Conservation (phyloP, 2,113 vertebrate species). For the Ploceus nigricollis region DNA sequence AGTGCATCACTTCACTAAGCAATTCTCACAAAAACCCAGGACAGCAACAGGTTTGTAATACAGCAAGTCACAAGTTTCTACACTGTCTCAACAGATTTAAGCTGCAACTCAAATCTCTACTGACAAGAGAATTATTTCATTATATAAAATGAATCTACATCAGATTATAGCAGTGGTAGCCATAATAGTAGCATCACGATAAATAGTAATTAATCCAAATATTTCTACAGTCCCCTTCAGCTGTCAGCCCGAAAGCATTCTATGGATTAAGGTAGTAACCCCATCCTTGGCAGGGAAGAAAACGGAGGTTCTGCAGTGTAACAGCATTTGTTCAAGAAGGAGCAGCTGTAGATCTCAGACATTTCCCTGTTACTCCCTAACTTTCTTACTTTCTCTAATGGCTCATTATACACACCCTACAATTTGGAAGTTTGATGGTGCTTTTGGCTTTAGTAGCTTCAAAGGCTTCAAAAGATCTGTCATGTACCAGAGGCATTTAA, state of each 20-base stretch:
- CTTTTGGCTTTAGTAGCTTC: background rate
- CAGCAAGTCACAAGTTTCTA: background rate
- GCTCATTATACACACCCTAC: background rate
- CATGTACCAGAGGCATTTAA: background rate
- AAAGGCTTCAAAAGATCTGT: conserved; percentile 4
- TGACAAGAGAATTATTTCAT: background rate
- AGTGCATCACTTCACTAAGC: background rate
- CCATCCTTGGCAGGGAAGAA: background rate
- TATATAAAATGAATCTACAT: background rate
- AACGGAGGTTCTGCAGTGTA: background rate
- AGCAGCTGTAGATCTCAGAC: background rate
- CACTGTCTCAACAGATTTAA: background rate
- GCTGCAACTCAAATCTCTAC: background rate
- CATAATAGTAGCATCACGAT: background rate
- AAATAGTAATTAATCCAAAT: background rate
- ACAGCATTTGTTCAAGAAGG: background rate
- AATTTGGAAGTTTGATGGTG: background rate
- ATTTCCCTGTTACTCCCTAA: background rate
- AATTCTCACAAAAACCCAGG: background rate
- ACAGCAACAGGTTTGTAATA: background rate
- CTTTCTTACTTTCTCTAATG: background rate
- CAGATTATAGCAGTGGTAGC: background rate
- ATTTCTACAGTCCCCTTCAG: background rate
- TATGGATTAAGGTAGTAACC: background rate
- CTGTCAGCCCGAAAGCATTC: background rate